Percentiles rank a stretch among this genome's conserved stretches.
phyloP scores from a whole-genome alignment of 2,797 vertebrate genomes.

The Trematomus bernacchii region DNA sequence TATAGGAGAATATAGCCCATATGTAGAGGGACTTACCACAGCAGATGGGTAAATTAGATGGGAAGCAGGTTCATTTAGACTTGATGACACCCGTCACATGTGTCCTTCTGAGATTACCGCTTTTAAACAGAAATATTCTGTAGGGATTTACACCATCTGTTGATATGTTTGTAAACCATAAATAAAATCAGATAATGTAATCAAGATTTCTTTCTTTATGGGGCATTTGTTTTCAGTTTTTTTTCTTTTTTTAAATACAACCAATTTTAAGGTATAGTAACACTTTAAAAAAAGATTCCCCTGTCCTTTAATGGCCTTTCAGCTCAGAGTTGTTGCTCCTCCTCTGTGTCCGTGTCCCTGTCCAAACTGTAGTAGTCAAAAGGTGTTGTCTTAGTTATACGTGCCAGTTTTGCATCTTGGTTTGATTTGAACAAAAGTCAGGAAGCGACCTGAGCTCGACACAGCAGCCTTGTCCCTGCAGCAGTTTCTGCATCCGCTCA shows the following conservation, averaged over 20 bases:
- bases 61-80: conserved; percentile 64
- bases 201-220: neutral
- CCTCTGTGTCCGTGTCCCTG: neutral
- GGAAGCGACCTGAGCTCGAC: conserved; percentile 56
- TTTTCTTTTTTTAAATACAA: too few relatives aligned
- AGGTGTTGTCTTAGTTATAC: conserved; percentile 8
- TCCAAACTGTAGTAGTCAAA: conserved; percentile 3
- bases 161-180: conserved; percentile 2
- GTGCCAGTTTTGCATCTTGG: conserved; percentile 79
- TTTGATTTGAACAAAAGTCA: conserved; percentile 68
- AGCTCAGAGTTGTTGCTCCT: neutral
- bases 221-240: too few relatives aligned
- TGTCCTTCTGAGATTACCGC: conserved; percentile 30
- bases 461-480: conserved; percentile 63
- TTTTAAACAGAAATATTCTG: neutral
- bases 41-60: conserved; percentile 80
- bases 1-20: conserved; percentile 79
- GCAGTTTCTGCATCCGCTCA: conserved; percentile 48
- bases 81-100: conserved; percentile 38
- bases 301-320: too few relatives aligned
- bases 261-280: too few relatives aligned
- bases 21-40: conserved; percentile 68
- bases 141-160: neutral
- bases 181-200: neutral
- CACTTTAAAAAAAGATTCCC: neutral